Base-by-base conservation (phyloP, 2,113 vertebrate species). In the Anguilla rostrata region DNA sequence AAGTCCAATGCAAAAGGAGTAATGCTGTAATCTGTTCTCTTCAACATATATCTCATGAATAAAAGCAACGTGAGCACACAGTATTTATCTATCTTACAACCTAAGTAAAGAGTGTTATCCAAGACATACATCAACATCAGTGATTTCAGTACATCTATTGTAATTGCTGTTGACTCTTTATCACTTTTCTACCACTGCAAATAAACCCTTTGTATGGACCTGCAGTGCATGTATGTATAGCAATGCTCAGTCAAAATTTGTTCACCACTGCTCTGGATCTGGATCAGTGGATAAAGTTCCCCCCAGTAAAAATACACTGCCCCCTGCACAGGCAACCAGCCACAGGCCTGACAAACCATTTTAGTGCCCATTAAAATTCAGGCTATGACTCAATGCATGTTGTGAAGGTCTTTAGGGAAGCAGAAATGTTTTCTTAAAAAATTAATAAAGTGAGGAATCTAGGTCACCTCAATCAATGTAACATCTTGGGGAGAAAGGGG, bases 361-460 rank as follows among this genome's bases (percentile, higher is more conserved):
- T 82, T 41, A 71, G 46, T 84, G 57, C 40, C 83, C 83, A 46
- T 86, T 81, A 43, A 88, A 84, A 83, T 49, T 39, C 81, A 89
- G 88, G 84, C 89, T 92, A 92, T 43, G 26, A 86, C 87, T 85
- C 83, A 89, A 88, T 57, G 78, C 88, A 87, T 78, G 81, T 88
- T 89, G 88, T 86, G 88, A 88, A 90, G 91, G 89, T 91, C 82
- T 87, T 84, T 84, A 85, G 53, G 83, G 84, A 89, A 91, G 90
- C 87, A 18, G 71, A 71, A 78, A 90, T 89, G 16, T 79, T 86
- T 93, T 90, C 89, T 86, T 94, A 11, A 94, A 95, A 94, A 91
- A 95, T 95, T 94, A 86, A 95, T 94, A 90, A 86, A 90, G 86
- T 81, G 87, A 63, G 86, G 83, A 91, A 93, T 91, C 85, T 85